Conservation (phyloP, 2,113 vertebrate species). For the Gadus chalcogrammus region DNA sequence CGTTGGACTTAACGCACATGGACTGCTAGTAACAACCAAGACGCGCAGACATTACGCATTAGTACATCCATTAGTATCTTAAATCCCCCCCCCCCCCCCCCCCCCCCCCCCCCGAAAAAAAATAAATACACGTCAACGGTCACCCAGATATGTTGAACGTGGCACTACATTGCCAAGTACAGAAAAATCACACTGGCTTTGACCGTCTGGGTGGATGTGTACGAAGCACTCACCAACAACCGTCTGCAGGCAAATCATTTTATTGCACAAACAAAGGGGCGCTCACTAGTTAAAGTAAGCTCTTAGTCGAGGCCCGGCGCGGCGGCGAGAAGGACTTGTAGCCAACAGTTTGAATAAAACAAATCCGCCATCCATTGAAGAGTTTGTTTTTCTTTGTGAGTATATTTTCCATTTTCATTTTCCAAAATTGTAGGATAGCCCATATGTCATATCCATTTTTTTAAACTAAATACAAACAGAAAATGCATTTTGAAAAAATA, state of each 20-base stretch:
- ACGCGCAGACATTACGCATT: background rate
- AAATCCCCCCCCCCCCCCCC: background rate
- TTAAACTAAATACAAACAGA: no score
- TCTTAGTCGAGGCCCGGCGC: conserved; percentile 29
- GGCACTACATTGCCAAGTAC: conserved; percentile 70
- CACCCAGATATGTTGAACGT: background rate
- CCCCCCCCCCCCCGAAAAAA: background rate
- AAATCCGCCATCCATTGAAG: background rate
- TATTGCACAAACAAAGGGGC: conserved; percentile 67
- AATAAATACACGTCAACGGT: background rate
- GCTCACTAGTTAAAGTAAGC: conserved; percentile 34
- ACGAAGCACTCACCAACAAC: conserved; percentile 58
- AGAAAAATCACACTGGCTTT: conserved; percentile 67
- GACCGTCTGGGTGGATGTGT: conserved; percentile 68
- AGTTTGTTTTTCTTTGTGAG: conserved; percentile 32
- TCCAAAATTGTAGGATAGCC: no score
- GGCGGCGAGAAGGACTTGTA: conserved; percentile 9
- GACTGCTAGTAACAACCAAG: background rate
- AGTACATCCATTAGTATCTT: background rate
- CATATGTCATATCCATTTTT: no score
- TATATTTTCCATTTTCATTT: conserved; percentile 20
- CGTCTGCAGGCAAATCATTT: conserved; percentile 63
- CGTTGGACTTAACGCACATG: no score
- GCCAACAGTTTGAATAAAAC: conserved; percentile 1
- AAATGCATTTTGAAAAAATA: no score